These are phyloP conservation scores for Phymatocera aterrima DNA, from an alignment of 2,888 invertebrate species.

Conservation along the genomic window DNA sequence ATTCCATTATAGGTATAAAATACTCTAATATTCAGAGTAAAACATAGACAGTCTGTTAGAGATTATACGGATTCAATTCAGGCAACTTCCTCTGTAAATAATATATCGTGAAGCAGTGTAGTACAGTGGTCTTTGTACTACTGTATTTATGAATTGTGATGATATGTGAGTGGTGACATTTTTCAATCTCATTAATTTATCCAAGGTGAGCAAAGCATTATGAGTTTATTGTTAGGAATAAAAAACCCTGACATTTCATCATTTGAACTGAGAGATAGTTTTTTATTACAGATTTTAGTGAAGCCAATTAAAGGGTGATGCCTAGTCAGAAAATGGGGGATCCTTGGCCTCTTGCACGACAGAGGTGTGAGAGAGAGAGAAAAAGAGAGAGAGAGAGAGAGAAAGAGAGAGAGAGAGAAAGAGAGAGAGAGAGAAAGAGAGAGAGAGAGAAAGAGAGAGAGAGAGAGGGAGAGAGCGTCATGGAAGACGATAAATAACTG, in stretches of 20 bases:
- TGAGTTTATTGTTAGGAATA: not conserved
- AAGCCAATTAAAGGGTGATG: not conserved
- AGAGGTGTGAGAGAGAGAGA: no score
- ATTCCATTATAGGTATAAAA: not conserved
- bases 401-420: no score
- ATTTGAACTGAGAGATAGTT: not conserved
- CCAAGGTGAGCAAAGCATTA: not conserved
- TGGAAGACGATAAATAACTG: no score
- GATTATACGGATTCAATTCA: not conserved
- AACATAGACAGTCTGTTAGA: not conserved
- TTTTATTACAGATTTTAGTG: not conserved
- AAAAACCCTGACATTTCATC: not conserved
- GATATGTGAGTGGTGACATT: not conserved
- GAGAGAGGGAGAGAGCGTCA: no score
- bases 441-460: no score
- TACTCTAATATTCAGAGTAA: not conserved
- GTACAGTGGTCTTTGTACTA: not conserved
- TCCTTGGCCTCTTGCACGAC: no score
- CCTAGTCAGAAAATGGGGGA: no score
- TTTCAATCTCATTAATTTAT: not conserved
- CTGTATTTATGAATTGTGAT: not conserved
- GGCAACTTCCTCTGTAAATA: not conserved
- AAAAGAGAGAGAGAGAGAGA: no score
- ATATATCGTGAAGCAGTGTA: constrained; percentile 6
- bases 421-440: no score